These are phyloP conservation scores for Synergus gifuensis DNA, from an alignment of 2,888 invertebrate genomes.

Conservation along the genomic window DNA sequence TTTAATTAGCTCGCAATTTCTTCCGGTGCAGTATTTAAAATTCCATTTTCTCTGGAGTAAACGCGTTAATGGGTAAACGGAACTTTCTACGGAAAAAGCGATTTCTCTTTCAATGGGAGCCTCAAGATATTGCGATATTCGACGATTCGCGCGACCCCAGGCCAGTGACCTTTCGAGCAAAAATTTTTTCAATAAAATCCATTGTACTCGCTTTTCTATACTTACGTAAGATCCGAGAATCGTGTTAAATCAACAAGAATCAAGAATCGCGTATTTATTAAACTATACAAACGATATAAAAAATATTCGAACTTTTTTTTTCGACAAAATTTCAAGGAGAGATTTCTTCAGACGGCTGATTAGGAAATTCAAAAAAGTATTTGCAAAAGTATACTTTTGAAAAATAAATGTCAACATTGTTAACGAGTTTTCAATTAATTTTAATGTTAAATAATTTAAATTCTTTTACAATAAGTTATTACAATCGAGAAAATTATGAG, in stretches of 20 bases:
- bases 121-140: slow-evolving; percentile 39
- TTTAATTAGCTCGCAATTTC: background rate
- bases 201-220: slow-evolving; percentile 37
- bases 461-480: no score
- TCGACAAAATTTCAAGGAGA: background rate
- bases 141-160: slow-evolving; percentile 39
- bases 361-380: background rate
- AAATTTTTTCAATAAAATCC: slow-evolving; percentile 33
- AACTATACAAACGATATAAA: background rate
- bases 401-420: no score
- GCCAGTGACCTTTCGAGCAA: slow-evolving; percentile 34
- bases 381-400: no score
- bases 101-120: slow-evolving; percentile 40
- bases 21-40: background rate
- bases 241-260: slow-evolving; percentile 28
- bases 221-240: slow-evolving; percentile 31
- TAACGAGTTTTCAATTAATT: no score
- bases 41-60: slow-evolving; percentile 17
- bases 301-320: slow-evolving; percentile 6
- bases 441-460: no score
- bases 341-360: background rate
- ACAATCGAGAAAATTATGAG: no score
- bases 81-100: slow-evolving; percentile 42
- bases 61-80: slow-evolving; percentile 38
- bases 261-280: slow-evolving; percentile 21